Evolutionary conservation across 2,888 invertebrate genomes (phyloP), one percentile per base, ranked within the genome.

Genomic region (Osmoderma eremita): DNA sequence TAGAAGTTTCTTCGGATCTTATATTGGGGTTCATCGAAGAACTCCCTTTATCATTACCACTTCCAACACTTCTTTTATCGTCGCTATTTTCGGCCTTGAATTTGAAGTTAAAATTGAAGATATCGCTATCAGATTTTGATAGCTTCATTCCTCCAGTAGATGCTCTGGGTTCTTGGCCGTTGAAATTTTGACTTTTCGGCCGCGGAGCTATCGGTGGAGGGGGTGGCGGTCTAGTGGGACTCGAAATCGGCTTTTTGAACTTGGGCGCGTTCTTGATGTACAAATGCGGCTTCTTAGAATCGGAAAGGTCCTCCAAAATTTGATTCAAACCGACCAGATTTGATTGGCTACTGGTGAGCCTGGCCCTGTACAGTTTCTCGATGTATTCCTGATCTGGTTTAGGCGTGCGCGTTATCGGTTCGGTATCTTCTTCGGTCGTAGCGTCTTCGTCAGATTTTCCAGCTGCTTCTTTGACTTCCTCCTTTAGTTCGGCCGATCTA

Each of bases 361-460:
- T 48, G 8, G 18, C 45, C 13, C 22, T 61, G 5, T 41, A 17
- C 3, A 61, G 12, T 36, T 61, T 61, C 5, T 61, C 58, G 15
- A 61, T 48, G 18, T 61, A 61, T 36, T 61, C 58, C 17, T 30
- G 58, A 17, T 61, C 30, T 4, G 58, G 30, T 61, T 61, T 61
- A 12, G 58, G 58, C 5, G 13, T 61, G 12, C 58, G 58, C 1
- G 15, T 15, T 15, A 41, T 36, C 1, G 20, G 10, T 20, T 56
- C 56, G 1, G 39, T 20, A 3, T 50, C 30, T 4, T 48, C 48
- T 48, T 48, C 48, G 1, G 1, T n/a, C n/a, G n/a, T 24, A 24
- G 24, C 24, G 5, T 24, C 24, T 24, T 4, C 24, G 30, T 30
- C 30, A 8, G 30, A 30, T 30, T 30, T 30, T 30, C 41, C 5